Percentiles rank a stretch among this genome's conserved stretches.
Conservation (phyloP, 2,113 vertebrate genomes). For the Megaptera novaeangliae region DNA sequence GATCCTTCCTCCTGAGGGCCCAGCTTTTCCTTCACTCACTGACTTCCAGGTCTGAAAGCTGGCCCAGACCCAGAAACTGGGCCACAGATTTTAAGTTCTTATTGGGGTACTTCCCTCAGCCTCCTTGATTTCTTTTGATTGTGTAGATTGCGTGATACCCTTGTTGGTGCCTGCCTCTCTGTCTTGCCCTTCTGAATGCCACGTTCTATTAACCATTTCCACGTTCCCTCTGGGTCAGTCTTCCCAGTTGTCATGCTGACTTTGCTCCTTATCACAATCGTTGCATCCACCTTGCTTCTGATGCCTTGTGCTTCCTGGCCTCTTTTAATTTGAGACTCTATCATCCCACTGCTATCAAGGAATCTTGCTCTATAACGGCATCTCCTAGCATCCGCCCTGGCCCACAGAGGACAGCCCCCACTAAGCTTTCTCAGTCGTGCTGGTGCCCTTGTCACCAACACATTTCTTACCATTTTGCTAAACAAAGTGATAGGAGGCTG, state of each 20-base stretch:
- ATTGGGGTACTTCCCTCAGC: not conserved
- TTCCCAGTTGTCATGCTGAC: not conserved
- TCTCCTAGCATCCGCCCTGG: not conserved
- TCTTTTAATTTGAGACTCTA: not conserved
- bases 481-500: not conserved
- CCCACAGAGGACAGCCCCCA: not conserved
- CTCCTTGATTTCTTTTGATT: not conserved
- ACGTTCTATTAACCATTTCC: not conserved
- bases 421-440: not conserved
- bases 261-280: not conserved
- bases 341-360: not conserved
- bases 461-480: not conserved
- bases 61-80: not conserved
- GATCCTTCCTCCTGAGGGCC: not conserved
- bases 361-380: not conserved
- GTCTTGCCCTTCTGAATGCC: not conserved
- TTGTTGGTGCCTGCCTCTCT: not conserved
- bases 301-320: not conserved
- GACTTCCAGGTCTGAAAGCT: not conserved
- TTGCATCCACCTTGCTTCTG: not conserved
- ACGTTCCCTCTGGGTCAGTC: not conserved
- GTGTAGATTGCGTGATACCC: not conserved
- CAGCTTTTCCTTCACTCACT: not conserved
- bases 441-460: not conserved
- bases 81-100: not conserved